A percentile compares a stretch with the other conserved stretches of the same genome.
These are phyloP conservation scores for Pantherophis alleghaniensis DNA, from an alignment of 2,797 vertebrate species.

Conservation along the genomic window DNA sequence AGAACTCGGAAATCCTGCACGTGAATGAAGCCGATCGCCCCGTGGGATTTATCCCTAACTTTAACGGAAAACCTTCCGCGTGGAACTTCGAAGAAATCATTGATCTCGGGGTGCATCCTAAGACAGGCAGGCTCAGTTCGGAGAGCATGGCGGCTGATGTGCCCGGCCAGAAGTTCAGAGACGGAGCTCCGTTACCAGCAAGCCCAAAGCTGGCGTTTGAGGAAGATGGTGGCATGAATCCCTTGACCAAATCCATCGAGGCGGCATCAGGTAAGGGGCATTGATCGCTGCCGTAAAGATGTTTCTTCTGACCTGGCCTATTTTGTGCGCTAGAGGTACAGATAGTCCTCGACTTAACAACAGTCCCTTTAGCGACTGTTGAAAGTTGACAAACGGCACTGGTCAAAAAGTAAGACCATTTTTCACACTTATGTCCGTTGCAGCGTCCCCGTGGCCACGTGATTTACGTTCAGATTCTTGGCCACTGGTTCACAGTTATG, in stretches of 20 bases:
- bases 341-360: too few relatives aligned
- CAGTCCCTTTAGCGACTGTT: too few relatives aligned
- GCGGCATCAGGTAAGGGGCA: constrained; percentile 79
- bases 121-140: constrained; percentile 59
- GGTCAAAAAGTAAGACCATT: too few relatives aligned
- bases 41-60: constrained; percentile 64
- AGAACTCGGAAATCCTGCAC: constrained; percentile 66
- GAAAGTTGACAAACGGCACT: too few relatives aligned
- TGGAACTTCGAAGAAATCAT: constrained; percentile 84
- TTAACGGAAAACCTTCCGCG: constrained; percentile 78
- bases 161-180: constrained; percentile 76
- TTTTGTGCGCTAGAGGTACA: too few relatives aligned
- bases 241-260: constrained; percentile 82
- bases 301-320: not conserved
- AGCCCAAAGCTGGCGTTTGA: constrained; percentile 78
- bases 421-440: too few relatives aligned
- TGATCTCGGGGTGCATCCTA: constrained; percentile 77
- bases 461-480: too few relatives aligned
- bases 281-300: not conserved
- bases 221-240: constrained; percentile 77
- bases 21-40: constrained; percentile 71
- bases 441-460: too few relatives aligned
- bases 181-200: constrained; percentile 70
- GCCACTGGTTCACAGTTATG: too few relatives aligned
- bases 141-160: constrained; percentile 71